A percentile compares a stretch with the other conserved stretches of the same genome.
These are phyloP conservation scores for Meriones psammophilus DNA, from an alignment of 2,797 vertebrate genomes.

Conservation along the genomic window DNA sequence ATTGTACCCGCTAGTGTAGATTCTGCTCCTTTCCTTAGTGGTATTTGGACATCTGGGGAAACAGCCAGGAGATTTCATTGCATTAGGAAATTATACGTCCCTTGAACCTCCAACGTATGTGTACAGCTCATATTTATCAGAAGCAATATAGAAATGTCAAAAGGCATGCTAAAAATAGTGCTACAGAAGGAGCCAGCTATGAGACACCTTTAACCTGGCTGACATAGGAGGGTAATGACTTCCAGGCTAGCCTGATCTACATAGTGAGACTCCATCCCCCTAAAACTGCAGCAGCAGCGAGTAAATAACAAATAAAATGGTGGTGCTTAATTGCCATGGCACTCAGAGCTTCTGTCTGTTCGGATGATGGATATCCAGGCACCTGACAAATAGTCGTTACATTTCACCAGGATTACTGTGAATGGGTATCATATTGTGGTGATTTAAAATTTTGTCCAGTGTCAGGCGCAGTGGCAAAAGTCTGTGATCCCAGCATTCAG, in stretches of 20 bases:
- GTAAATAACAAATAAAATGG: neutral
- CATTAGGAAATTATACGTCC: conserved; percentile 34
- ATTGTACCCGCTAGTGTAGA: neutral
- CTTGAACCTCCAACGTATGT: conserved; percentile 30
- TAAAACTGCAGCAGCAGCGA: too few relatives aligned
- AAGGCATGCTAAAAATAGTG: neutral
- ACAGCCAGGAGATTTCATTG: neutral
- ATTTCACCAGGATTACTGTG: neutral
- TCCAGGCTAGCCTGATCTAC: neutral
- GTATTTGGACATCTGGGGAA: conserved; percentile 54
- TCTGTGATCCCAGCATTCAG: too few relatives aligned
- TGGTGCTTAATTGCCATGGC: neutral
- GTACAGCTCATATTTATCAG: conserved; percentile 38
- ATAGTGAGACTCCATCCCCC: neutral
- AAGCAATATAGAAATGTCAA: conserved; percentile 22
- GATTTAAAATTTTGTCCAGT: conserved; percentile 23
- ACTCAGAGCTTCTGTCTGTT: neutral
- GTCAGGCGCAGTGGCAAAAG: too few relatives aligned
- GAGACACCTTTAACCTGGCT: neutral
- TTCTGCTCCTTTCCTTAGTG: neutral
- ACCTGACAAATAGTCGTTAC: neutral
- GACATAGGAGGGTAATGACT: neutral
- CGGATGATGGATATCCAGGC: neutral
- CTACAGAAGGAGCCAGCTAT: neutral
- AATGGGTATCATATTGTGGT: neutral